Evolutionary conservation across 2,797 vertebrate genomes (phyloP), one percentile per base, ranked within the genome.

Genomic region (Xiphophorus birchmanni): DNA sequence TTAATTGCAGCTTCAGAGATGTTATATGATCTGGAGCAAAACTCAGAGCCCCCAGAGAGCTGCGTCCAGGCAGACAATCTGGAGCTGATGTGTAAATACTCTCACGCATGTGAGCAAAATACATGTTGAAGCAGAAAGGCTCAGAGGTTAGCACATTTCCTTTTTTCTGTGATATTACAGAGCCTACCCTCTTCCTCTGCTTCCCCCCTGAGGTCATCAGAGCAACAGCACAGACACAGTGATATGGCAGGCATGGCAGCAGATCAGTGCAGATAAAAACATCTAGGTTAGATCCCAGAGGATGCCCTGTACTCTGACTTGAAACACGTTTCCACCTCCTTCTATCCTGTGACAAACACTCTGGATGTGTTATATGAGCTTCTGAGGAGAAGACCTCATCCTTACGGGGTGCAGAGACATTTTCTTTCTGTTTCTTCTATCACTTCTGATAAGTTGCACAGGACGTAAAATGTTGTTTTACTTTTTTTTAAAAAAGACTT

Each of bases 201-300:
- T 72, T 13, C 37, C 58, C 52, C 86, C 75, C 78, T 77, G 77
- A 88, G 88, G 87, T 89, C 83, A 85, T 79, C 54, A 85, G 67
- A 87, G 82, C 75, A 86, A 58, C 56, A 60, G 84, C 52, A 82
- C 0, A 80, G 85, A 91, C 79, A 76, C 65, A 71, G 83, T 87
- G 75, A 86, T 81, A 78, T 35, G 77, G 82, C 69, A 83, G 77
- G 37, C 54, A 56, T 56, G 84, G 81, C 71, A 84, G 81, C 74
- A 84, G 86, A 86, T 84, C 79, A 77, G 79, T 76, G 78, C 76
- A 84, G 89, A 92, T 90, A 87, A 88, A 84, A 91, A 91, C 90
- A 92, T 93, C 90, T 92, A 87, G 93, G 92, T 92, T 91, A 91
- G 82, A 72, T 94, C 91, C 92, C 89, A 13, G 58, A 77, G 90